Conservation (phyloP, 2,888 invertebrate species). For the Mythimna pallens region DNA sequence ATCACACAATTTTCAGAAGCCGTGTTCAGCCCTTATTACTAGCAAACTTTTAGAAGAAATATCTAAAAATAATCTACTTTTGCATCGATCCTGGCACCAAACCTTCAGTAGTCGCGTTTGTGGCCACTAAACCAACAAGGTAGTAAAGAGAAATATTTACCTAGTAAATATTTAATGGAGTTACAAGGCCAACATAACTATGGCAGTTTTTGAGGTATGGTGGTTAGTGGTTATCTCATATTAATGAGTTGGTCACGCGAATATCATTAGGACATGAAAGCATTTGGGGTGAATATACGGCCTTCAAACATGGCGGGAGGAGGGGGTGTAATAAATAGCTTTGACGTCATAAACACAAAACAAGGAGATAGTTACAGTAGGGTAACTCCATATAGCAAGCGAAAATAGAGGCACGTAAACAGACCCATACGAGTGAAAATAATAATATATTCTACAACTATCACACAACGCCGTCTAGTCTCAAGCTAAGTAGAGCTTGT, state of each 20-base stretch:
- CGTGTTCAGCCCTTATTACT: too few relatives aligned
- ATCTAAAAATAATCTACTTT: neutral
- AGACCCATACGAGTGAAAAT: neutral
- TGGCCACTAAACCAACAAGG: neutral
- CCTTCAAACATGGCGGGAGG: constrained; percentile 44
- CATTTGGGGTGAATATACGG: constrained; percentile 40
- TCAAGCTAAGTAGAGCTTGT: too few relatives aligned
- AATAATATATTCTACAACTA: too few relatives aligned
- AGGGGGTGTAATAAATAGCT: constrained; percentile 31
- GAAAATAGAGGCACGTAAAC: neutral
- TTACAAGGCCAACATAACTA: constrained; percentile 61
- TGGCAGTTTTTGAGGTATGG: constrained; percentile 63
- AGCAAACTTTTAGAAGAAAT: too few relatives aligned
- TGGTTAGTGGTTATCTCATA: constrained; percentile 63
- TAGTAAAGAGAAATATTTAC: constrained; percentile 39
- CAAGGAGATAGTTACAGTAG: constrained; percentile 12
- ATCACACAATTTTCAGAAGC: too few relatives aligned
- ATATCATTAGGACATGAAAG: constrained; percentile 65
- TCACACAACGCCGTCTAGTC: too few relatives aligned
- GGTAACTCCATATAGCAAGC: neutral
- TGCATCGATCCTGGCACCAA: neutral
- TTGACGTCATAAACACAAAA: constrained; percentile 17
- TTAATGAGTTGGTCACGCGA: constrained; percentile 75
- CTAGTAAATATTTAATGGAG: constrained; percentile 38
- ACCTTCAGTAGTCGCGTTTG: neutral